Percentiles rank a stretch among this genome's conserved stretches.
Evolutionary conservation across 23 tunicate genomes (phyloP).

Genomic region (Trididemnum nubilum): DNA sequence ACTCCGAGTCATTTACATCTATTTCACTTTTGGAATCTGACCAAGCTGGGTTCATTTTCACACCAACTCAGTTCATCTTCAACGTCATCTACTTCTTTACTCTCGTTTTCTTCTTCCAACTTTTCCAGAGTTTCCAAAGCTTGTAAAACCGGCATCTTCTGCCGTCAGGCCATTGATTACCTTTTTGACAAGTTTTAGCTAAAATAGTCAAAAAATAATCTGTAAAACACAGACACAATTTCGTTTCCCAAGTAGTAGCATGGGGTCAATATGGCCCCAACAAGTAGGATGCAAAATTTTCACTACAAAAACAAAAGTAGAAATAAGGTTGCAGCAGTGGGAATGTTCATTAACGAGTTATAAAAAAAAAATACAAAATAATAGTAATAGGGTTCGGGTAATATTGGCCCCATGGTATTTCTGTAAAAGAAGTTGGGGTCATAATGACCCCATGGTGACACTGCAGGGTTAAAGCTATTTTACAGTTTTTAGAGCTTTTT

Average conservation of each 20-base stretch:
- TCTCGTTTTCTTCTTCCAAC: no score
- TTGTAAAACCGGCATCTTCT: no score
- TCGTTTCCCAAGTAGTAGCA: not conserved
- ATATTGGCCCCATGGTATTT: not conserved
- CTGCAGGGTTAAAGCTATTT: not conserved
- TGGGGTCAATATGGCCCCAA: not conserved
- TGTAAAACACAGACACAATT: not conserved
- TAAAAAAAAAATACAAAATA: not conserved
- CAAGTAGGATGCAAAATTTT: not conserved
- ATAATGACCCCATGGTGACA: not conserved
- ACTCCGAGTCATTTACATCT: no score
- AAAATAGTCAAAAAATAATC: no score
- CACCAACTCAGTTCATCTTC: no score
- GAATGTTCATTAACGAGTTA: not conserved
- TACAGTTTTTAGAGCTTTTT: no score
- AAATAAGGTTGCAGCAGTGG: not conserved
- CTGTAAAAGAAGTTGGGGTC: not conserved
- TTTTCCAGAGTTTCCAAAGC: no score
- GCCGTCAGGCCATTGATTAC: no score
- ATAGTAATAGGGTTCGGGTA: not conserved
- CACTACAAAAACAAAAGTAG: not conserved
- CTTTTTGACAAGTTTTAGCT: no score
- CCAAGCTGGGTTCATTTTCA: no score
- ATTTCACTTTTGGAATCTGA: no score
- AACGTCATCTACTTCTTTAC: no score